These are phyloP conservation scores for Aethes cnicana DNA, from an alignment of 2,888 invertebrate species.

Conservation along the genomic window DNA sequence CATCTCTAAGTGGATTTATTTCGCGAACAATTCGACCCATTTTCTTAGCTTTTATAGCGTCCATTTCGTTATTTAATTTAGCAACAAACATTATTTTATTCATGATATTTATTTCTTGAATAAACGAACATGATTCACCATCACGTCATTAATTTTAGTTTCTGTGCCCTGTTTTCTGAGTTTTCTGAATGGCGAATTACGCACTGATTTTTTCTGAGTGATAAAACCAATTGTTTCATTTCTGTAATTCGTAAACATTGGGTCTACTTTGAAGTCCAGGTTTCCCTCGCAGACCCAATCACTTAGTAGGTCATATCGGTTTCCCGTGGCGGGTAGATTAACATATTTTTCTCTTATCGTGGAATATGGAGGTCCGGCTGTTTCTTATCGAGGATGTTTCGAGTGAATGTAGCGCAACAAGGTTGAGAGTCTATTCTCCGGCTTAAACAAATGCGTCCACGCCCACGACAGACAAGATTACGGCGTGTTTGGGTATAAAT, in stretches of 20 bases:
- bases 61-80: slow-evolving; percentile 45
- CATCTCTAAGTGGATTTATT: slow-evolving; percentile 71
- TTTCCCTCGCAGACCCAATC: slow-evolving; percentile 79
- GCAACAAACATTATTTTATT: slow-evolving; percentile 45
- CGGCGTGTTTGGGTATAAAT: slow-evolving; percentile 74
- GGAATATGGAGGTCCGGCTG: slow-evolving; percentile 68
- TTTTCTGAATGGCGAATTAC: slow-evolving; percentile 4
- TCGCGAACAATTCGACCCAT: slow-evolving; percentile 64
- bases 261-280: slow-evolving; percentile 54
- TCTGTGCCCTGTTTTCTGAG: background rate
- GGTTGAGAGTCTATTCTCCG: slow-evolving; percentile 48
- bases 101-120: slow-evolving; percentile 36
- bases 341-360: slow-evolving; percentile 80
- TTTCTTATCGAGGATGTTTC: slow-evolving; percentile 72
- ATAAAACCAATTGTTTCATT: background rate
- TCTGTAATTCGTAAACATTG: slow-evolving; percentile 76
- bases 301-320: slow-evolving; percentile 79
- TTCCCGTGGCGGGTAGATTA: slow-evolving; percentile 70
- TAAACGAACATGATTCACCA: slow-evolving; percentile 32
- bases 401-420: slow-evolving; percentile 67
- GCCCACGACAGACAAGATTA: slow-evolving; percentile 76
- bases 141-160: slow-evolving; percentile 17
- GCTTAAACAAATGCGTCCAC: slow-evolving; percentile 72
- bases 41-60: slow-evolving; percentile 50
- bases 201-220: slow-evolving; percentile 4